A percentile compares a stretch with the other conserved stretches of the same genome.
Evolutionary conservation across 2,888 invertebrate species (phyloP).

Genomic region (Clepsis dumicolana): DNA sequence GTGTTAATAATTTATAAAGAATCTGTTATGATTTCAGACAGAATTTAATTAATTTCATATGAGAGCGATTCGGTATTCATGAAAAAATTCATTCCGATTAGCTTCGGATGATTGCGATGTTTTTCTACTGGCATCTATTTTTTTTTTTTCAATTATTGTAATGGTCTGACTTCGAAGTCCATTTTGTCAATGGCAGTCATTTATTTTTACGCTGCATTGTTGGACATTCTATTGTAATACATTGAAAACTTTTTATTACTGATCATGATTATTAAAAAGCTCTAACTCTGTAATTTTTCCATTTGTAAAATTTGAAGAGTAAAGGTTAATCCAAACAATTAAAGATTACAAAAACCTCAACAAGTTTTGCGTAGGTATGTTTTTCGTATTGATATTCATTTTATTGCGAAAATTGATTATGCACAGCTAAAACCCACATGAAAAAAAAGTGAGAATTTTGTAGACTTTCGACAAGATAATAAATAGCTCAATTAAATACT

Average conservation of each 20-base stretch:
- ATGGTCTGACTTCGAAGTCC: conserved; percentile 3
- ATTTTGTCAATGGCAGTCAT: conserved; percentile 9
- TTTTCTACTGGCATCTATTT: conserved; percentile 5
- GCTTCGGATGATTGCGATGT: conserved; percentile 3
- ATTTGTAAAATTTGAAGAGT: background rate
- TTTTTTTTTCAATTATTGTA: conserved; percentile 14
- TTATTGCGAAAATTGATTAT: too few species aligned
- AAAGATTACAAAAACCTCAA: too few species aligned
- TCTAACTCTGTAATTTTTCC: background rate
- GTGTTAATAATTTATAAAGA: conserved; percentile 21
- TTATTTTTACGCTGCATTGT: conserved; percentile 7
- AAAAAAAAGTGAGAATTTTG: too few species aligned
- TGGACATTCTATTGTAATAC: background rate
- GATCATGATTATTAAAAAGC: background rate
- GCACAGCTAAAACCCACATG: too few species aligned
- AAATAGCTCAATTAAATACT: too few species aligned
- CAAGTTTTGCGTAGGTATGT: too few species aligned
- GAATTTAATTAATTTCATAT: conserved; percentile 56
- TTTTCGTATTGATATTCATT: too few species aligned
- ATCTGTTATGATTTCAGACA: conserved; percentile 46
- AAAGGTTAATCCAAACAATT: background rate
- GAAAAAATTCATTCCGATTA: conserved; percentile 49
- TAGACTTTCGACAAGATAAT: too few species aligned
- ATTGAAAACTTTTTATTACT: background rate
- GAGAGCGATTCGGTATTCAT: conserved; percentile 47